Evolutionary conservation across 2,888 invertebrate genomes (phyloP), one percentile per base, ranked within the genome.

Genomic region (Drosophila niveifrons): DNA sequence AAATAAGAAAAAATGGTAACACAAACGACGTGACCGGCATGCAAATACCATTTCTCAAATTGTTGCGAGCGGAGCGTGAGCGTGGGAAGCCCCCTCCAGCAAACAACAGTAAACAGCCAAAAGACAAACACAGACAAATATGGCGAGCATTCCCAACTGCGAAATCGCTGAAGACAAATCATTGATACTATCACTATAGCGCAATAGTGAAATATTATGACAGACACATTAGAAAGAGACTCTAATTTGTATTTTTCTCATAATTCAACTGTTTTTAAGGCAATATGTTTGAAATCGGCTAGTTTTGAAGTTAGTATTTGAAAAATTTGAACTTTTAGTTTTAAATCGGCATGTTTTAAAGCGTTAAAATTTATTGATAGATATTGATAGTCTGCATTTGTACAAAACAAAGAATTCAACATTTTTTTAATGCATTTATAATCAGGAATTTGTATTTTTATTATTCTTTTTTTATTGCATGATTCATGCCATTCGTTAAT

Each of bases 21-120:
- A 17, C 51, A 51, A 43, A 55, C 57, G 47, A 74, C 79, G 58
- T 74, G 75, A 67, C 48, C 23, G 46, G 46, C 46, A 63, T 63
- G 47, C 52, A 34, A 47, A 79, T 75, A 75, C 51, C 53, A 63
- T 75, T 69, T 75, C 53, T 50, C 44, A 79, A 75, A 69, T 69
- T 61, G 47, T 47, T 51, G 29, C n/a, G 34, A 36, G 36, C 36
- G 43, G 64, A 47, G 57, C 15, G 39, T 41, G 39, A 44, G 72
- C 78, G 81, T 80, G 76, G 73, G 78, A 77, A 80, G 63, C 47
- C 48, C 29, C 58, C 18, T 13, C 15, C 11, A 29, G 34, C 31
- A 52, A 48, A 13, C 43, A 17, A 17, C 46, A 23, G n/a, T 11
- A 23, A 52, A 8, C 17, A 23, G 13, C 46, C 10, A 10, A 10